Percentiles rank a stretch among this genome's conserved stretches.
These are phyloP conservation scores for Copidosoma aretas DNA, from an alignment of 2,888 invertebrate species.

Conservation along the genomic window DNA sequence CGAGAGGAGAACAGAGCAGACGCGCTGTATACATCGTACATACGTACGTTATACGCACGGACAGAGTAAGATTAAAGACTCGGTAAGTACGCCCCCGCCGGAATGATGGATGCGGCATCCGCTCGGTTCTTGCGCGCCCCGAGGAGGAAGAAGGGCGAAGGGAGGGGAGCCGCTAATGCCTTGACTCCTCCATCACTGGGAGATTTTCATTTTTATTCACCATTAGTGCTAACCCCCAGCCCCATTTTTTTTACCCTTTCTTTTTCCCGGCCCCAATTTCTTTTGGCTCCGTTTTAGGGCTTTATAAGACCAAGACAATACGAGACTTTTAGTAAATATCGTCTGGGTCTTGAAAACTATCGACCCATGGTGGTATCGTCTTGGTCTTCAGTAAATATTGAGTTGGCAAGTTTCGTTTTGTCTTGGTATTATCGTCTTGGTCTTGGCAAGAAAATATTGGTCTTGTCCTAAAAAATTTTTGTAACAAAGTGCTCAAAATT, in stretches of 20 bases:
- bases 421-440: too few relatives aligned
- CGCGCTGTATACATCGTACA: not conserved
- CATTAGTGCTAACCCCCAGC: slow-evolving; percentile 32
- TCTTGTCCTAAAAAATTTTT: too few relatives aligned
- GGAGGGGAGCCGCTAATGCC: too few relatives aligned
- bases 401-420: too few relatives aligned
- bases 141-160: too few relatives aligned
- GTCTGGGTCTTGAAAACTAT: too few relatives aligned
- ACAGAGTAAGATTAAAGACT: slow-evolving; percentile 61
- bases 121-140: slow-evolving; percentile 5
- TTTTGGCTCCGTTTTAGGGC: not conserved
- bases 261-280: slow-evolving; percentile 42
- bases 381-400: too few relatives aligned
- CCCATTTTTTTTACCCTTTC: not conserved
- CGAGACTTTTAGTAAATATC: too few relatives aligned
- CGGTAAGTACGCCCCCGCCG: slow-evolving; percentile 60
- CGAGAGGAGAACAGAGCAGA: slow-evolving; percentile 21
- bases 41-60: slow-evolving; percentile 37
- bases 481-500: too few relatives aligned
- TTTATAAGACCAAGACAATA: too few relatives aligned
- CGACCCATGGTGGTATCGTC: too few relatives aligned
- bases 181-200: slow-evolving; percentile 40
- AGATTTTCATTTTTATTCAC: slow-evolving; percentile 57
- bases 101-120: slow-evolving; percentile 62
- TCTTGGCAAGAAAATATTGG: too few relatives aligned